Percentiles rank a stretch among this genome's conserved stretches.
phyloP scores from a whole-genome alignment of 2,113 vertebrate genomes.

The Strix aluco region DNA sequence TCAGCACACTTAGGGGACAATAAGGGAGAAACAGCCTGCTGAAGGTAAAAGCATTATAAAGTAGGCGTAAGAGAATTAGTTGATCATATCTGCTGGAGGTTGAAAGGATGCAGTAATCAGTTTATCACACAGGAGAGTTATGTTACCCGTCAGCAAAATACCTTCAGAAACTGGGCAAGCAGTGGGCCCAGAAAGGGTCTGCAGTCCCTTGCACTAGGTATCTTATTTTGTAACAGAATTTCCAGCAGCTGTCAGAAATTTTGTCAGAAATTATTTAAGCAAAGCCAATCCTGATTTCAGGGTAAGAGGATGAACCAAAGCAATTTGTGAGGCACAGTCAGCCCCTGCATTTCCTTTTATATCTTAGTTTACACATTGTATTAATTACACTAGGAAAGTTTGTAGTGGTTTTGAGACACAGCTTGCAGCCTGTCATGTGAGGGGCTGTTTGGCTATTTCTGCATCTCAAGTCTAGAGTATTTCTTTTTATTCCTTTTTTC shows the following conservation, averaged over 20 bases:
- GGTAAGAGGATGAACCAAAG: not conserved
- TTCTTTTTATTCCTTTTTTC: not conserved
- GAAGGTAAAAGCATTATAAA: not conserved
- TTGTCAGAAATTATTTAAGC: not conserved
- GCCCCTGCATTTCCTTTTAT: not conserved
- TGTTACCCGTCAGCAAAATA: not conserved
- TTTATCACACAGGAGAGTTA: not conserved
- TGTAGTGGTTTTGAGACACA: not conserved
- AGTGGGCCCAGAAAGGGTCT: not conserved
- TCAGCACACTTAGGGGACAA: not conserved
- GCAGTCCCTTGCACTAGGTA: not conserved
- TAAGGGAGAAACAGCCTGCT: not conserved
- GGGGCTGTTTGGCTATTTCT: not conserved
- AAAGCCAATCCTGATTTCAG: not conserved
- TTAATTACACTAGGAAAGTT: not conserved
- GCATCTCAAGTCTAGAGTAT: not conserved
- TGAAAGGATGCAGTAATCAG: not conserved
- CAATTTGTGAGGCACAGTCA: not conserved
- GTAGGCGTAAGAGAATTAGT: not conserved
- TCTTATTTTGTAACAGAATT: not conserved
- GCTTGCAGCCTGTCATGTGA: not conserved
- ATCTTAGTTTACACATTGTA: not conserved
- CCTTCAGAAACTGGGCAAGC: not conserved
- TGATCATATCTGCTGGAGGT: not conserved
- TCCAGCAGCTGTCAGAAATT: not conserved